Conservation (phyloP, 2,797 vertebrate species). For the Spinus olivaceus region DNA sequence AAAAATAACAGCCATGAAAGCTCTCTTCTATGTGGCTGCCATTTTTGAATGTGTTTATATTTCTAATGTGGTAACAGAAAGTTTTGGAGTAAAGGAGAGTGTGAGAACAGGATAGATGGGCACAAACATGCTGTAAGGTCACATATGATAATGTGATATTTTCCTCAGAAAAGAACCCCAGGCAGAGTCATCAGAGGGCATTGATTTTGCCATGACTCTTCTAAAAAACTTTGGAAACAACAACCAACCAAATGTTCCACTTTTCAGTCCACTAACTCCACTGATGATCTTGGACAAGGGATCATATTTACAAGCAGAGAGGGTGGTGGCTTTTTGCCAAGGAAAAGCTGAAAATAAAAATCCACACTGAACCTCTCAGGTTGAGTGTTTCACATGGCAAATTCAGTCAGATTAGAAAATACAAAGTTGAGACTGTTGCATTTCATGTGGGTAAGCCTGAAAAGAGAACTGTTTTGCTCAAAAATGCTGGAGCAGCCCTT, state of each 20-base stretch:
- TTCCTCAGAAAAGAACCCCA: not conserved
- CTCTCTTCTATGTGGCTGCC: not conserved
- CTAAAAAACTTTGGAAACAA: not conserved
- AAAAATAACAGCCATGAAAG: not conserved
- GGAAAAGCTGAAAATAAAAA: not conserved
- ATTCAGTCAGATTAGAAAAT: not conserved
- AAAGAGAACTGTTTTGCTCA: not conserved
- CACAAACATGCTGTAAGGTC: not conserved
- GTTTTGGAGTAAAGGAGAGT: not conserved
- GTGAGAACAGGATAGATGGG: not conserved
- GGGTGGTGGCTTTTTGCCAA: not conserved
- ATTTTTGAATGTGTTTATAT: not conserved
- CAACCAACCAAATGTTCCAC: not conserved
- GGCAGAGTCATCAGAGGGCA: not conserved
- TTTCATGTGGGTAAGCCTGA: not conserved
- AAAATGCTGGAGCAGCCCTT: not conserved
- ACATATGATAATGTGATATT: not conserved
- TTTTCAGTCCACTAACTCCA: not conserved
- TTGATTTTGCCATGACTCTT: not conserved
- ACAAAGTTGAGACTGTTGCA: not conserved
- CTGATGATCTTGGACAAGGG: not conserved
- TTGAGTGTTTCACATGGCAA: not conserved
- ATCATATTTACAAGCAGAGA: not conserved
- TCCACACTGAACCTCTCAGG: not conserved
- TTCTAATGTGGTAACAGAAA: not conserved